Conservation (phyloP, 2,797 vertebrate genomes). For the Gorsachius magnificus region DNA sequence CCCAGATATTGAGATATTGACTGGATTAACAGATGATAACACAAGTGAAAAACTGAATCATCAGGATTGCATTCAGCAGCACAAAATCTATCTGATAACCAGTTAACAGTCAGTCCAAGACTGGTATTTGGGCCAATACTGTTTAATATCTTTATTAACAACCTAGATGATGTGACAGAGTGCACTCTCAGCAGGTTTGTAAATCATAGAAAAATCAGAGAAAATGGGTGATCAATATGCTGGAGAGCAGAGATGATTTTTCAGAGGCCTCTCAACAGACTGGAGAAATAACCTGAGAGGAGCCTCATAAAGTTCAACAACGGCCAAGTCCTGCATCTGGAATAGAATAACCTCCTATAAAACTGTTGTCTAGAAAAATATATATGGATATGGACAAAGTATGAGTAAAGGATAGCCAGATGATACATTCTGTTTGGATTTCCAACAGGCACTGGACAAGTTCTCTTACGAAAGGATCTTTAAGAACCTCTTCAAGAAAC, state of each 20-base stretch:
- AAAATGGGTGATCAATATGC: background rate
- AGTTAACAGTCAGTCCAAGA: background rate
- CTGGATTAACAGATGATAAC: background rate
- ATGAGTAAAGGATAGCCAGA: background rate
- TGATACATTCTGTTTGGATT: background rate
- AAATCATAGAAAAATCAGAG: background rate
- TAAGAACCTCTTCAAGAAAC: background rate
- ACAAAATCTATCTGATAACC: background rate
- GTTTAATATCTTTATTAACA: background rate
- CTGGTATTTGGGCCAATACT: background rate
- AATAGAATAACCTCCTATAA: background rate
- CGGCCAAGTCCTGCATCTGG: background rate
- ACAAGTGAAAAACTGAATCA: background rate
- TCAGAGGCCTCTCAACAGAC: background rate
- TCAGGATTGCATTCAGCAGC: background rate
- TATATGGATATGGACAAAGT: background rate
- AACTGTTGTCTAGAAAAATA: background rate
- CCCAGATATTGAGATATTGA: background rate
- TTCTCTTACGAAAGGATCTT: background rate
- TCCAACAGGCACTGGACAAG: background rate
- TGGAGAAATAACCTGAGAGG: background rate
- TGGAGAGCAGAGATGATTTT: background rate
- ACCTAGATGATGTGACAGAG: background rate
- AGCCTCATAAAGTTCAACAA: background rate
- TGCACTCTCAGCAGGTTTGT: background rate